phyloP scores from a whole-genome alignment of 1,140 invertebrate genomes.

The Tetramorium parvispinum region DNA sequence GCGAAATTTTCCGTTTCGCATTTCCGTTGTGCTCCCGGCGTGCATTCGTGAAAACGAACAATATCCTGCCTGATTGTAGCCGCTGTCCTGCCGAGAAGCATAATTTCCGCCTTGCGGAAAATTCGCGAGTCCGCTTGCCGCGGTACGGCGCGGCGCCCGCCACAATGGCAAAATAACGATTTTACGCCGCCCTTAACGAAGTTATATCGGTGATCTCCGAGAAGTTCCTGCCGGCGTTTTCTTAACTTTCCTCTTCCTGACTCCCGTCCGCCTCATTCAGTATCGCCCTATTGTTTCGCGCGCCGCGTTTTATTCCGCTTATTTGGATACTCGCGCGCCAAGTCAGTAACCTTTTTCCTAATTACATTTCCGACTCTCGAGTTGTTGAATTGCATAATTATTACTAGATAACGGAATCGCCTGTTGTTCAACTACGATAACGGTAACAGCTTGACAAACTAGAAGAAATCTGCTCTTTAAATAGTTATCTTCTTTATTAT shows the following conservation, averaged over 20 bases:
- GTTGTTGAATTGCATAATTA: conserved; percentile 36
- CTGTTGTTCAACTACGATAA: conserved; percentile 1
- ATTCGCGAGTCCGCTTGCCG: not conserved
- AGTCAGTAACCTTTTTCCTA: conserved; percentile 42
- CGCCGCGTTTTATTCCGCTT: conserved; percentile 14
- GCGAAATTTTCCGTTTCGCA: conserved; percentile 6
- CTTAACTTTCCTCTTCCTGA: not conserved
- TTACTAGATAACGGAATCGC: conserved; percentile 12
- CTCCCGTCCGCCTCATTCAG: not conserved
- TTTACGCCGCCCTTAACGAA: conserved; percentile 6
- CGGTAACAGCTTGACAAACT: not conserved
- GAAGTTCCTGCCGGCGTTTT: conserved; percentile 23
- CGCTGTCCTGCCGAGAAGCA: conserved; percentile 17
- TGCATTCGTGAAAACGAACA: conserved; percentile 30
- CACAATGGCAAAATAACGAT: conserved; percentile 19
- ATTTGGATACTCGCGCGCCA: conserved; percentile 25
- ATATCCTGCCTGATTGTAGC: conserved; percentile 49
- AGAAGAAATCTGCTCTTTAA: not conserved
- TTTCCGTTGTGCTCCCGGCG: not conserved
- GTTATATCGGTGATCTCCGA: conserved; percentile 36
- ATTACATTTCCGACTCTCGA: conserved; percentile 44
- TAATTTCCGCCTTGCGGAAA: conserved; percentile 50
- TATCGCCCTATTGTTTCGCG: conserved; percentile 15
- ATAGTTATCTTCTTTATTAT: not conserved
- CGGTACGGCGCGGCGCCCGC: not conserved